Percentiles rank a stretch among this genome's conserved stretches.
phyloP scores from a whole-genome alignment of 2,113 vertebrate species.

The Anthoscopus minutus region DNA sequence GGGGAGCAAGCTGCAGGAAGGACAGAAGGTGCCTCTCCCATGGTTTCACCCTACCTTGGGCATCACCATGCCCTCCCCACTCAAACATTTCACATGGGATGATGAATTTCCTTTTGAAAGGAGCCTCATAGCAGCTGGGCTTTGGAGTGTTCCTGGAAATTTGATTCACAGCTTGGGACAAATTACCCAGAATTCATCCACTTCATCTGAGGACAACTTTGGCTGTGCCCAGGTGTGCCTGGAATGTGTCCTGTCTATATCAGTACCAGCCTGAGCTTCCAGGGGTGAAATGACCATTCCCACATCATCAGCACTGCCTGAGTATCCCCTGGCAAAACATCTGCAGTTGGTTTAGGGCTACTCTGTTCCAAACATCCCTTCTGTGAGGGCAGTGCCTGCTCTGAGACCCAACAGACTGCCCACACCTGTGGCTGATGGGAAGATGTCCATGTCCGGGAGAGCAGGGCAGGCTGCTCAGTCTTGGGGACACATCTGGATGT shows the following conservation, averaged over 20 bases:
- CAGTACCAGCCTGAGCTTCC: not conserved
- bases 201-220: not conserved
- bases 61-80: rapidly evolving
- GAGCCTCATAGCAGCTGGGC: not conserved
- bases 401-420: rapidly evolving
- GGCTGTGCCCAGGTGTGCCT: not conserved
- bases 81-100: not conserved
- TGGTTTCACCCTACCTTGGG: not conserved
- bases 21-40: not conserved
- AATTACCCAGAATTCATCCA: not conserved
- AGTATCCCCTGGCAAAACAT: not conserved
- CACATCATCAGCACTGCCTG: not conserved
- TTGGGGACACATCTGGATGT: not conserved
- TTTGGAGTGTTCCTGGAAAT: not conserved
- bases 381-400: not conserved
- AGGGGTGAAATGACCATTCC: rapidly evolving
- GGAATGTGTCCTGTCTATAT: not conserved
- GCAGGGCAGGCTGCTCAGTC: not conserved
- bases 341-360: rapidly evolving
- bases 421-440: not conserved
- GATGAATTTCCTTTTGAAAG: not conserved
- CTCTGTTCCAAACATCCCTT: too few relatives aligned
- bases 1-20: not conserved
- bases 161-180: not conserved
- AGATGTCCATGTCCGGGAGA: not conserved